These are phyloP conservation scores for Paralinhomoeus sp. DNA, from an alignment of 2,888 invertebrate genomes.

Conservation along the genomic window DNA sequence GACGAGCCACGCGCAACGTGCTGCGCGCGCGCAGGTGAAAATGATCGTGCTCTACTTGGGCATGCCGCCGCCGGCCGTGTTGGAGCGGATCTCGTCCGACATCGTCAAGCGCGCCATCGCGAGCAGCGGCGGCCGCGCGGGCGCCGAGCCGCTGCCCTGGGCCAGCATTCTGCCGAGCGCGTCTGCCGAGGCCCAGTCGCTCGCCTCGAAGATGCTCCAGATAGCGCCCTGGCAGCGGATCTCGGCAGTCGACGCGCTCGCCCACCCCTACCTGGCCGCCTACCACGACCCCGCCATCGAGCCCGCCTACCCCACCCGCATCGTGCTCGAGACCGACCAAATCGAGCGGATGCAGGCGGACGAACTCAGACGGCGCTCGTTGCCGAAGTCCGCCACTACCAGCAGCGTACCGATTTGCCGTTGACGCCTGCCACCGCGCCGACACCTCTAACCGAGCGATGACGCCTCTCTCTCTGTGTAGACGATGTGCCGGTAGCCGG, in stretches of 20 bases:
- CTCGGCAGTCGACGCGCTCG: slow-evolving; percentile 28
- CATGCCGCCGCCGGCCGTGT: slow-evolving; percentile 24
- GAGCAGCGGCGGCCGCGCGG: slow-evolving; percentile 12
- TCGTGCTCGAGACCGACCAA: slow-evolving; percentile 15
- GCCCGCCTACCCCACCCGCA: neutral
- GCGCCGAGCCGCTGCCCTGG: slow-evolving; percentile 25
- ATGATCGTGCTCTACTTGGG: slow-evolving; percentile 30
- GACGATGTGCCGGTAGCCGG: too few relatives aligned
- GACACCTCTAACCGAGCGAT: too few relatives aligned
- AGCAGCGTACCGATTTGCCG: too few relatives aligned
- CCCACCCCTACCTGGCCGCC: slow-evolving; percentile 28
- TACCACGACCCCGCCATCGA: slow-evolving; percentile 29
- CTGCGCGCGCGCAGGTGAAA: slow-evolving; percentile 24
- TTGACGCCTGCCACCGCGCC: too few relatives aligned
- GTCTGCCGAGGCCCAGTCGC: slow-evolving; percentile 25
- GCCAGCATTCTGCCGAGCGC: slow-evolving; percentile 28
- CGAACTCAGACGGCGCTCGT: slow-evolving; percentile 20
- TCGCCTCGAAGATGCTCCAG: slow-evolving; percentile 24
- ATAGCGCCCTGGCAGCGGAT: slow-evolving; percentile 28
- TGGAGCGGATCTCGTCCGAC: slow-evolving; percentile 25
- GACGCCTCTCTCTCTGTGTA: too few relatives aligned
- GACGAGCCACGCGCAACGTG: neutral
- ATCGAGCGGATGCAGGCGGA: slow-evolving; percentile 22
- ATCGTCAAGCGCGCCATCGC: slow-evolving; percentile 25
- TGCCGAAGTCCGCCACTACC: too few relatives aligned